These are phyloP conservation scores for Eumeta japonica DNA, from an alignment of 1,140 invertebrate genomes.

Conservation along the genomic window DNA sequence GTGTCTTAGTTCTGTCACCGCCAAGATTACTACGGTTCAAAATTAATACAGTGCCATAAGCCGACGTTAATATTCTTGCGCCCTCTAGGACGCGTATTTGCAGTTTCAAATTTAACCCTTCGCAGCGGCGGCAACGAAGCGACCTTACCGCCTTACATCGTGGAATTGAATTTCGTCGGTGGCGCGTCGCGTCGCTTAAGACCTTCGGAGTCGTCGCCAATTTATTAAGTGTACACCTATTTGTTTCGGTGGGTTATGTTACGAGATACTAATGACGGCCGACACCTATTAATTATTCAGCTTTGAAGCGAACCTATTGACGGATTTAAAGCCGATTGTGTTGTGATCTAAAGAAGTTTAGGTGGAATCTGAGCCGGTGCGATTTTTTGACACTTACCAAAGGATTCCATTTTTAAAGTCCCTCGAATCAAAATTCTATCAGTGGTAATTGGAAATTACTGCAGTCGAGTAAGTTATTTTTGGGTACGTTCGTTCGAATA, in stretches of 20 bases:
- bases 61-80: conserved; percentile 46
- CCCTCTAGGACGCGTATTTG: conserved; percentile 42
- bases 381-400: too few relatives aligned
- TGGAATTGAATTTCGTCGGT: background rate
- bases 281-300: conserved; percentile 44
- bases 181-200: background rate
- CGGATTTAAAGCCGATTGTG: too few relatives aligned
- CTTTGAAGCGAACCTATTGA: too few relatives aligned
- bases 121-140: background rate
- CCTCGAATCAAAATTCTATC: too few relatives aligned
- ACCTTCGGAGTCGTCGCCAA: conserved; percentile 16
- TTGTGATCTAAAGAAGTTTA: too few relatives aligned
- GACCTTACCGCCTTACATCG: background rate
- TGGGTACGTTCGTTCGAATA: too few relatives aligned
- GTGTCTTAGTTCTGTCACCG: conserved; percentile 56
- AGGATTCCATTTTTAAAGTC: too few relatives aligned
- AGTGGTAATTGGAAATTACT: too few relatives aligned
- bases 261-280: conserved; percentile 46
- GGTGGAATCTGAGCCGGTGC: too few relatives aligned
- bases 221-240: conserved; percentile 53
- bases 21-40: conserved; percentile 56
- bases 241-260: conserved; percentile 49
- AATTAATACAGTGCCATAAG: conserved; percentile 57
- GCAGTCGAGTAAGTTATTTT: too few relatives aligned
- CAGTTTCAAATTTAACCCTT: conserved; percentile 38